Evolutionary conservation across 2,888 invertebrate genomes (phyloP).

Genomic region (Fissipunctia ypsillon): DNA sequence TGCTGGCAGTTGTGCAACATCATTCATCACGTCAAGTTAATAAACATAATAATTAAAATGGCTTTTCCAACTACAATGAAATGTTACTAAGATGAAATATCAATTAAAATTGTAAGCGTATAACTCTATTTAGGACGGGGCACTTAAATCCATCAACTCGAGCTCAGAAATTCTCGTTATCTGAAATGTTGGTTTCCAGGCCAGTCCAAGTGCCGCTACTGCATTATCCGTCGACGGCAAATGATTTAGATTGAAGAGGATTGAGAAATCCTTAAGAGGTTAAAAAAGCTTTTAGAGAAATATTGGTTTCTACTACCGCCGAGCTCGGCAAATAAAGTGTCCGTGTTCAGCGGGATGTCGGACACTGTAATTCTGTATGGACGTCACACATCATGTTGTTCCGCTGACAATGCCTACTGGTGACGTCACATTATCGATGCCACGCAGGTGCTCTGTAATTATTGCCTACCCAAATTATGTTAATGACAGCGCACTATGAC

Average conservation of each 20-base stretch:
- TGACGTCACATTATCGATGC: too few relatives aligned
- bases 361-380: not conserved
- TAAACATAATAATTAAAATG: slow-evolving; percentile 13
- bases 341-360: not conserved
- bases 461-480: not conserved
- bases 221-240: slow-evolving; percentile 5
- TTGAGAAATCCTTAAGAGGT: slow-evolving; percentile 16
- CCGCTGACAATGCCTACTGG: not conserved
- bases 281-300: slow-evolving; percentile 17
- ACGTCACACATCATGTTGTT: not conserved
- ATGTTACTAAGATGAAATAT: not conserved
- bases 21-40: not conserved
- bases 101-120: slow-evolving; percentile 12
- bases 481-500: not conserved
- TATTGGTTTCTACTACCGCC: not conserved
- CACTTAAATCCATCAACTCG: not conserved
- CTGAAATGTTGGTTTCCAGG: not conserved
- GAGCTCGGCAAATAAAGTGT: slow-evolving; percentile 1
- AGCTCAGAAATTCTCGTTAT: slow-evolving; percentile 1
- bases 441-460: not conserved
- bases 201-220: not conserved
- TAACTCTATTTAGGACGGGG: not conserved
- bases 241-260: slow-evolving; percentile 20
- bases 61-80: not conserved
- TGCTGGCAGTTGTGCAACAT: not conserved